Base-by-base conservation (phyloP, 2,888 invertebrate genomes). In the Amblyteles armatorius region DNA sequence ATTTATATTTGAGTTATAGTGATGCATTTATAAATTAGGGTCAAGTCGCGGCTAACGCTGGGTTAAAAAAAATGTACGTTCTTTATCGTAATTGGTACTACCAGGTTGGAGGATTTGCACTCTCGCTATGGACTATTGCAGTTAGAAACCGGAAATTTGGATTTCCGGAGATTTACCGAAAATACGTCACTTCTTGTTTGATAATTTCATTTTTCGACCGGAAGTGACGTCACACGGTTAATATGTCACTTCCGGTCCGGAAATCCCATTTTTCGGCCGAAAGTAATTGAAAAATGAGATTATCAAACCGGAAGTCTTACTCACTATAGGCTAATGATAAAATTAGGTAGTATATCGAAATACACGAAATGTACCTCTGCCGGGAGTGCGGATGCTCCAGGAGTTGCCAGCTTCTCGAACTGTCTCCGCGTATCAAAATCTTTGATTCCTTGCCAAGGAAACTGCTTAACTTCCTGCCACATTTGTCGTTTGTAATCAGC, bases 361-460 rank as follows among this genome's bases (percentile, higher is more conserved):
- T n/a, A 26, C 6, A 1, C 6, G 1, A 33, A 22, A 16, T 48
- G 22, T 90, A 95, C 95, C 89, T 96, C 95, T 88, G 96, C 96
- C 0, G 97, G 95, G 22, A 98, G 94, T 0, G 97, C 97, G 0
- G 97, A 95, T 0, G 95, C 95, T 0, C 98, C 98, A 3, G 98
- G 94, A 80, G 96, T 95, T 1, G 96, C 96, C 82, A 97, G 95
- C 84, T 96, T 95, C 90, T 96, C 95, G 91, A 98, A 98, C 94
- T 97, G 97, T 80, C 98, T 95, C 85, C 95, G 95, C 0, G 97
- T 90, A 36, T 95, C 94, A 71, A 95, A 95, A 92, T 98, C 96
- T 81, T 96, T 95, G 92, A 97, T 97, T 11, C 95, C 95, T 81
- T 95, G 95, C 97, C 97, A 98, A 63, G 96, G 95, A 93, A 96